Base-by-base conservation (phyloP, 2,797 vertebrate genomes). In the Lutjanus argentimaculatus region DNA sequence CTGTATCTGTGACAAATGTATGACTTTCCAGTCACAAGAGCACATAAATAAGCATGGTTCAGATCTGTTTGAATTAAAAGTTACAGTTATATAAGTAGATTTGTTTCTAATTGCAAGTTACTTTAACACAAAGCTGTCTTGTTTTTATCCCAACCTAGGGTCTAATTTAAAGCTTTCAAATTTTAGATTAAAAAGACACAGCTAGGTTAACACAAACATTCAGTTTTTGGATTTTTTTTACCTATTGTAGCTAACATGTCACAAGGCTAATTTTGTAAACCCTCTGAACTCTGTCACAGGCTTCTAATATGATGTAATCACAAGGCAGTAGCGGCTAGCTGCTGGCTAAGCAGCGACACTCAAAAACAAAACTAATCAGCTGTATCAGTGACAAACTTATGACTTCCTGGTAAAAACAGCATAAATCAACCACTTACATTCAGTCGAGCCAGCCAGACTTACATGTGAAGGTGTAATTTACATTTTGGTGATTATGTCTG, bases 21-120 rank as follows among this genome's bases (percentile, higher is more conserved):
- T 40, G 7, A 40, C 4, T 46, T 56, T 2, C 2, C 7, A 66
- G 22, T 56, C 43, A 46, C 42, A 53, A 62, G 4, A 49, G 43
- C 25, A 17, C 22, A 72, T 70, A 55, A n/a, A n/a, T n/a, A n/a
- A n/a, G n/a, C n/a, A n/a, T n/a, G n/a, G n/a, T n/a, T n/a, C n/a
- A n/a, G n/a, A n/a, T 49, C 25, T 15, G 11, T 69, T 61, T 25
- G 16, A 74, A 55, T 6, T 21, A 46, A 56, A 61, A 30, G 11
- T 78, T 46, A 42, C 17, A 53, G n/a, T 15, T 43, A 25, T 8
- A 17, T 62, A 19, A 43, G 25, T 40, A 43, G 7, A 67, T 65
- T 21, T 68, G 42, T 62, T 52, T 67, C 19, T 51, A 75, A 84
- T 52, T 68, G 65, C 53, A 65, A 25, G 46, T 58, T 73, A 30